A percentile compares a stretch with the other conserved stretches of the same genome.
Evolutionary conservation across 1,140 invertebrate genomes (phyloP).

Genomic region (Caenorhabditis brenneri): DNA sequence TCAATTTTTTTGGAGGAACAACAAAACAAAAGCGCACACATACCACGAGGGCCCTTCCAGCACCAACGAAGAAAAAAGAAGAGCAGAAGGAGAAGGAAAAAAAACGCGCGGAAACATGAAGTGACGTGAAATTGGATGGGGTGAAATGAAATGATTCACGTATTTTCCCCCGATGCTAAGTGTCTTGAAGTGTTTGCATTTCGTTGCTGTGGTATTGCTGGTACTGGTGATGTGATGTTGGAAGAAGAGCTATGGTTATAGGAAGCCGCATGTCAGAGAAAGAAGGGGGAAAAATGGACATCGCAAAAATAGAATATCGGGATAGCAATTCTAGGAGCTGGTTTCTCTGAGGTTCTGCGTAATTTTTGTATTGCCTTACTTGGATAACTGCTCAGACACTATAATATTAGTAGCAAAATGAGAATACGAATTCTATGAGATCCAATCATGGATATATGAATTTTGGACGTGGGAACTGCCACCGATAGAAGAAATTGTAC

Average conservation of each 20-base stretch:
- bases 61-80: neutral
- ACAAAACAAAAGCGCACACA: slow-evolving; percentile 33
- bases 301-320: slow-evolving; percentile 3
- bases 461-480: neutral
- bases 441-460: neutral
- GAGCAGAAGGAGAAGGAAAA: neutral
- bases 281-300: neutral
- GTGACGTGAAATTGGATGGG: slow-evolving; percentile 30
- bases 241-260: neutral
- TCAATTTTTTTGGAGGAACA: neutral
- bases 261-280: neutral
- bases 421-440: neutral
- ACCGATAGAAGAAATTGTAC: neutral
- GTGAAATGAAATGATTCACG: slow-evolving; percentile 17
- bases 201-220: neutral
- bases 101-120: neutral
- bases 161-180: too few species aligned
- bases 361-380: neutral
- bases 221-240: neutral
- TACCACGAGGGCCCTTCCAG: neutral
- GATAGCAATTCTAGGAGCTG: neutral
- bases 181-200: slow-evolving; percentile 21
- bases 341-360: neutral
- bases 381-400: neutral
- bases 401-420: neutral